These are phyloP conservation scores for Rhadina sibilatrix DNA, from an alignment of 2,113 vertebrate species.

Conservation along the genomic window DNA sequence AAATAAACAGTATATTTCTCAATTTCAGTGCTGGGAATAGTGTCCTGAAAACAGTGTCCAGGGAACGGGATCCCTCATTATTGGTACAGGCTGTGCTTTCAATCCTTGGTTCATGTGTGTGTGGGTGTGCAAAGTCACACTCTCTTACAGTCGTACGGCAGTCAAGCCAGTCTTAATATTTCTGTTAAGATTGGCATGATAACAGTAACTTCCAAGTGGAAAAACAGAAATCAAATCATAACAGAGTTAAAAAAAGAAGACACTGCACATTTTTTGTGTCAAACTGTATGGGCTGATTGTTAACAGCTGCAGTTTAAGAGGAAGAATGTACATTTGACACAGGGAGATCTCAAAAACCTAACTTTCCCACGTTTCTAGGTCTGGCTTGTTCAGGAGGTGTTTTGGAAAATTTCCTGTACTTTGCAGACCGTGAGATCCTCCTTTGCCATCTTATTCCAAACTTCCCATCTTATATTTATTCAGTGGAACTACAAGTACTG, in stretches of 20 bases:
- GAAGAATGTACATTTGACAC: neutral
- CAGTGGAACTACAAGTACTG: neutral
- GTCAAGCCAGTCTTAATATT: neutral
- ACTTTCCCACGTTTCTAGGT: neutral
- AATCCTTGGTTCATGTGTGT: neutral
- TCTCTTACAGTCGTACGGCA: neutral
- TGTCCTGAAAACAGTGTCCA: neutral
- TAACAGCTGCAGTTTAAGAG: neutral
- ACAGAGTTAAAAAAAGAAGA: neutral
- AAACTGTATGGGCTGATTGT: neutral
- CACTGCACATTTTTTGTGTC: neutral
- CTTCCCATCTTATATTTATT: neutral
- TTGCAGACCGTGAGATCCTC: neutral
- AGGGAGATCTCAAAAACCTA: neutral
- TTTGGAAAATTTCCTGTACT: neutral
- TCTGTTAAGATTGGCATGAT: neutral
- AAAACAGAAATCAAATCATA: neutral
- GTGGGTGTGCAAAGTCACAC: neutral
- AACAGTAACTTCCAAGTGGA: neutral
- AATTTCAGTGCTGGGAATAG: constrained; percentile 39
- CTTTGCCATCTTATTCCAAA: neutral
- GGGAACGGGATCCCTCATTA: neutral
- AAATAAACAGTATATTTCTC: constrained; percentile 4
- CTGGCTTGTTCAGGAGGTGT: neutral
- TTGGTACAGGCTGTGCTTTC: neutral